Base-by-base conservation (phyloP, 2,797 vertebrate genomes). In the Pseudochromis fuscus region DNA sequence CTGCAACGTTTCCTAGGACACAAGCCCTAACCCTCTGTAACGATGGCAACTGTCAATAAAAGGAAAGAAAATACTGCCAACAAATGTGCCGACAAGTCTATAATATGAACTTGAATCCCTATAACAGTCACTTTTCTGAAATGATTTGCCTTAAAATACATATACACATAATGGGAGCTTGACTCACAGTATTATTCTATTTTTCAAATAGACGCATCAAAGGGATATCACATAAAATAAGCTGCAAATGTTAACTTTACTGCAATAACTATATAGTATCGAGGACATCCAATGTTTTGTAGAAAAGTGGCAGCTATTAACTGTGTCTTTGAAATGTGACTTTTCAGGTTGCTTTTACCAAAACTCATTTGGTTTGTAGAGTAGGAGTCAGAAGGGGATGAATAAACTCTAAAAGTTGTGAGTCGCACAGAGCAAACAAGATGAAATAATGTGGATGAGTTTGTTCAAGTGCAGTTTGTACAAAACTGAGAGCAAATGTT, bases 41-140 rank as follows among this genome's bases (percentile, higher is more conserved):
- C 86, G 56, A 80, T 89, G 51, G 84, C 68, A 92, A 89, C 87
- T 72, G 75, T 81, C 79, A 88, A 88, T 83, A 87, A 79, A 76
- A 66, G 42, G 33, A 58, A 53, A 79, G 49, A 71, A 86, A 77
- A 79, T 64, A 72, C 19, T 62, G 45, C 59, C 40, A 63, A 53
- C 42, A 79, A 67, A 77, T 52, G 62, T 53, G 67, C 57, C 38
- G 53, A 84, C 75, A 73, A 80, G 62, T 63, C 38, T 81, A 75
- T 76, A 70, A 67, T 69, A 62, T 72, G 38, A 86, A 64, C 49
- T 59, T 69, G 55, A 19, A 71, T 75, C 64, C 57, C 44, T 40
- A 13, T 7, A 33, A 37, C 21, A 25, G 19, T 66, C 3, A 42
- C 27, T 70, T n/a, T 66, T 31, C 7, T 31, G 10, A 31, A n/a